Evolutionary conservation across 1,140 invertebrate genomes (phyloP).

Genomic region (Saxidomus purpurata): DNA sequence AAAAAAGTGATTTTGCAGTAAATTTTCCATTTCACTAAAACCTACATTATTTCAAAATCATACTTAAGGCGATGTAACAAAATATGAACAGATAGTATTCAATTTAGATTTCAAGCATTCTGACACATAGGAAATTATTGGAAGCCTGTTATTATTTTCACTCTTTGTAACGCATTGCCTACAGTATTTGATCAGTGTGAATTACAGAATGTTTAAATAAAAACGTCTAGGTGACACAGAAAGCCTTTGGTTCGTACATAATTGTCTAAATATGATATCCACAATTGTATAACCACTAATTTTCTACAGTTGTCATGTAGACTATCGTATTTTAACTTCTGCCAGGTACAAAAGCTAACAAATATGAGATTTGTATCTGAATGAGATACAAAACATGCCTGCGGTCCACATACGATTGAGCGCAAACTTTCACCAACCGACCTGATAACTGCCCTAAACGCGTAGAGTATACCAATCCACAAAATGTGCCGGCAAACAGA

Average conservation of each 20-base stretch:
- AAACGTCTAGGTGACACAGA: background rate
- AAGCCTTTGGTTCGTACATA: background rate
- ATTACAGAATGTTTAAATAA: slow-evolving; percentile 11
- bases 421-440: too few species aligned
- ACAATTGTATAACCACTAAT: slow-evolving; percentile 2
- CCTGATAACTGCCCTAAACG: too few species aligned
- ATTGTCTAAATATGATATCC: slow-evolving; percentile 20
- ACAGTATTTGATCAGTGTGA: background rate
- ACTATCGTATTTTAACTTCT: background rate
- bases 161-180: background rate
- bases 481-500: too few species aligned
- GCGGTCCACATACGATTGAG: too few species aligned
- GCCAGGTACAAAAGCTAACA: background rate
- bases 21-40: too few species aligned
- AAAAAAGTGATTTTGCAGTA: too few species aligned
- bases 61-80: too few species aligned
- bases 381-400: too few species aligned
- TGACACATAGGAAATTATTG: background rate
- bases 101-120: background rate
- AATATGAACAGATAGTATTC: too few species aligned
- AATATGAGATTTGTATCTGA: background rate
- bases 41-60: too few species aligned
- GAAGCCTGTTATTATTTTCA: background rate
- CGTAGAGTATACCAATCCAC: too few species aligned
- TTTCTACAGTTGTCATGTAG: background rate